Percentiles rank a stretch among this genome's conserved stretches.
phyloP scores from a whole-genome alignment of 2,888 invertebrate genomes.

The Anoncus sp. region DNA sequence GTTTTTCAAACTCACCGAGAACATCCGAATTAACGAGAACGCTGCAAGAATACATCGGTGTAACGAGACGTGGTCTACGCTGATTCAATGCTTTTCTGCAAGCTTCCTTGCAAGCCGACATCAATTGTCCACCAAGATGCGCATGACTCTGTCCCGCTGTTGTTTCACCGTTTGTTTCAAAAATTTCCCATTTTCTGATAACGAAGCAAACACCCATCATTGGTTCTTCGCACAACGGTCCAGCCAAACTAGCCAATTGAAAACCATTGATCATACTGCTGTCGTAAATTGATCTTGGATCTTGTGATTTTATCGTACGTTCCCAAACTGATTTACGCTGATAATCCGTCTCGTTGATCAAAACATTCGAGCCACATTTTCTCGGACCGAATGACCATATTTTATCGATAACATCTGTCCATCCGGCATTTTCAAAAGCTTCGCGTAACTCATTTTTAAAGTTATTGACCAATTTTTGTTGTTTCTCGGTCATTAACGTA shows the following conservation, averaged over 20 bases:
- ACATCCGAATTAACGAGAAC: constrained; percentile 95
- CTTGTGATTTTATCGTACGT: constrained; percentile 70
- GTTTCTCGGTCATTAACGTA: constrained; percentile 71
- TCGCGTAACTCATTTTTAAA: constrained; percentile 85
- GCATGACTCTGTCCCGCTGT: constrained; percentile 78
- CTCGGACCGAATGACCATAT: constrained; percentile 98
- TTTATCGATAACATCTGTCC: constrained; percentile 85
- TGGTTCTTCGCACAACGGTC: constrained; percentile 98
- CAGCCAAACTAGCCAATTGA: constrained; percentile 93
- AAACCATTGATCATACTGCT: constrained; percentile 94
- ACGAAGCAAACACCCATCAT: constrained; percentile 97
- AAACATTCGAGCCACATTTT: constrained; percentile 94
- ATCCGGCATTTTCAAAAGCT: constrained; percentile 86
- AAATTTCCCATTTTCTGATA: constrained; percentile 91
- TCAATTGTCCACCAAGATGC: constrained; percentile 91
- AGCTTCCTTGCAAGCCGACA: constrained; percentile 95
- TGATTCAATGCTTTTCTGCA: constrained; percentile 95
- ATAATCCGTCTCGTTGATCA: constrained; percentile 93
- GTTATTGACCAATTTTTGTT: constrained; percentile 78
- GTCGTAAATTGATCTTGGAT: constrained; percentile 84
- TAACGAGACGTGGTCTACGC: constrained; percentile 95
- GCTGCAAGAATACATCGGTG: constrained; percentile 95
- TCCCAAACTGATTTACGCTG: constrained; percentile 85
- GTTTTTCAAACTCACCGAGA: constrained; percentile 89
- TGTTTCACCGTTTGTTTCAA: constrained; percentile 70